A percentile compares a stretch with the other conserved stretches of the same genome.
Conservation (phyloP, 2,888 invertebrate species). For the Brenthis ino region DNA sequence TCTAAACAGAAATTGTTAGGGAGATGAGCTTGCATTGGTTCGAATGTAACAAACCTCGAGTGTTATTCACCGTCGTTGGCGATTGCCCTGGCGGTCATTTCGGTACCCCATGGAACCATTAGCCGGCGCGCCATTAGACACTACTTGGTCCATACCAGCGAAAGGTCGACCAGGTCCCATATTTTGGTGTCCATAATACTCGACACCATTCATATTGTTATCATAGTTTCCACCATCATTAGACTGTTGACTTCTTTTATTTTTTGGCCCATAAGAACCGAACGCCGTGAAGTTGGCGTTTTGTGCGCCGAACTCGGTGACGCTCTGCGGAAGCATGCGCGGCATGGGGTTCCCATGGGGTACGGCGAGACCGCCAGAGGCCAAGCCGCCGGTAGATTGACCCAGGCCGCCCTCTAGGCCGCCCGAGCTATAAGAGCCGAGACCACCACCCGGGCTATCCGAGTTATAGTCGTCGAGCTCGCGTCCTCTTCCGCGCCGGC, state of each 20-base stretch:
- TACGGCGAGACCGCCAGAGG: constrained; percentile 73
- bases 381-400: constrained; percentile 55
- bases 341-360: constrained; percentile 75
- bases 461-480: constrained; percentile 61
- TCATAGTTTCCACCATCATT: constrained; percentile 51
- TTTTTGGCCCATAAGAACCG: constrained; percentile 69
- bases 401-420: constrained; percentile 56
- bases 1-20: constrained; percentile 48
- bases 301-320: constrained; percentile 56
- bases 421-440: constrained; percentile 51
- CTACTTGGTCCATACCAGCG: constrained; percentile 55
- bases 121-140: constrained; percentile 62
- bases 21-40: constrained; percentile 75
- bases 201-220: constrained; percentile 52
- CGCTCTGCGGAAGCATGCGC: constrained; percentile 71
- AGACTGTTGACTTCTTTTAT: constrained; percentile 51
- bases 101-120: constrained; percentile 78
- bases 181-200: constrained; percentile 62
- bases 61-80: constrained; percentile 68
- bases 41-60: constrained; percentile 78
- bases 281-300: constrained; percentile 76
- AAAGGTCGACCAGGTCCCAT: constrained; percentile 68
- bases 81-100: constrained; percentile 79
- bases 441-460: constrained; percentile 53
- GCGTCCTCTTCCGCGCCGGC: constrained; percentile 74